Evolutionary conservation across 2,888 invertebrate species (phyloP).

Genomic region (Rhagonycha lutea): DNA sequence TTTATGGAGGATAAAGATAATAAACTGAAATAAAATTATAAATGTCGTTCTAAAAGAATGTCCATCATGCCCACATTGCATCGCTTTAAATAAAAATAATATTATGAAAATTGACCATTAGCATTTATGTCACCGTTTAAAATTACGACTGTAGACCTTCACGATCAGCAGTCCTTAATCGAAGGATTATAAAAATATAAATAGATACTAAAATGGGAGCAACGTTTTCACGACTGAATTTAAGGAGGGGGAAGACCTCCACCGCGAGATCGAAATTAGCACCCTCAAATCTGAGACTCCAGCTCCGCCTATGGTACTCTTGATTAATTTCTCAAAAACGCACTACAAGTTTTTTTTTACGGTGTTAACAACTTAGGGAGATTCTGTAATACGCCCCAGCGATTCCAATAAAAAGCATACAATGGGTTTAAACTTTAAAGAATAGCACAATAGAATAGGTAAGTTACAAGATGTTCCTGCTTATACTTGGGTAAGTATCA

Average conservation of each 20-base stretch:
- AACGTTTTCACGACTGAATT: neutral
- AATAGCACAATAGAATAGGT: neutral
- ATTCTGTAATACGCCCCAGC: neutral
- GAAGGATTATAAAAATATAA: neutral
- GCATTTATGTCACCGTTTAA: slow-evolving; percentile 37
- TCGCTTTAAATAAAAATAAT: slow-evolving; percentile 36
- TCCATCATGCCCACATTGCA: slow-evolving; percentile 25
- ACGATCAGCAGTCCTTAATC: neutral
- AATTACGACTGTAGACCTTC: slow-evolving; percentile 13
- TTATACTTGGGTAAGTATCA: neutral
- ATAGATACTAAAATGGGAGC: neutral
- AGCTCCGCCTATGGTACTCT: too few relatives aligned
- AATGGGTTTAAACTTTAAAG: neutral
- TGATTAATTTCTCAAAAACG: neutral
- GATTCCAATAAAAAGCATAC: neutral
- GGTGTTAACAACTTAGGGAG: neutral
- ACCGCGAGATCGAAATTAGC: too few relatives aligned
- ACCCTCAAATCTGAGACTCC: too few relatives aligned
- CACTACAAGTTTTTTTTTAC: neutral
- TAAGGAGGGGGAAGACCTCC: too few relatives aligned
- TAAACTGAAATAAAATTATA: slow-evolving; percentile 21
- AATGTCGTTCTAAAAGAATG: slow-evolving; percentile 34
- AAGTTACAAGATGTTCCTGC: neutral
- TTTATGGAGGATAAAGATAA: slow-evolving; percentile 12
- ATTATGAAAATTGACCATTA: slow-evolving; percentile 43